Evolutionary conservation across 1,140 invertebrate species (phyloP), one percentile per base, ranked within the genome.

Genomic region (Drosophila mayri): DNA sequence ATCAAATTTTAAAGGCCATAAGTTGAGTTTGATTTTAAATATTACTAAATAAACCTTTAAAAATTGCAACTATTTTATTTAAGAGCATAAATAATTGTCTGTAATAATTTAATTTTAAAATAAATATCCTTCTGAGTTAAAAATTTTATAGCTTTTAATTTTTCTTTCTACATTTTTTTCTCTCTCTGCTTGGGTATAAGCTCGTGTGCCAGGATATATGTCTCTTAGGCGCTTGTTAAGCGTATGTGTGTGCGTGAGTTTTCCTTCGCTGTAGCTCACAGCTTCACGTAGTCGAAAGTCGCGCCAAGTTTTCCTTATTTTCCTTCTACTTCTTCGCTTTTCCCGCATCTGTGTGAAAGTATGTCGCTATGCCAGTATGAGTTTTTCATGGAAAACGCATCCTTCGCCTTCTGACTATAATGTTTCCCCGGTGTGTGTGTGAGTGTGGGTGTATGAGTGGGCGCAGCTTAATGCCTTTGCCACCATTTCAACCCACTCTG

Each of bases 391-490:
- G 84, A 61, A 86, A 88, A 84, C 80, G 84, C 83, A 87, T 87
- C 83, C 79, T 83, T 88, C 76, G 83, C 84, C 61, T 55, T 58
- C 52, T 84, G 80, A 54, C 76, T 84, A 81, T 86, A 86, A 81
- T 79, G 65, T 68, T 75, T 70, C 65, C 16, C 52, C 25, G 32
- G 70, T 50, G 49, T 63, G 63, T 18, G 65, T 72, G 55, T 49
- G n/a, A 54, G 46, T 62, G 46, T 25, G 46, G 59, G 44, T 68
- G 54, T 59, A 37, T 59, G 61, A 58, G 41, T 66, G 74, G 55
- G 81, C 11, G 66, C 84, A 87, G 85, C 85, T 90, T 88, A 88
- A 88, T 88, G 81, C 85, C 81, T 90, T 85, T 79, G 76, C 73
- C 73, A 55, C 38, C 83, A 76, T 79, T 59, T 47, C 38, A 30